Conservation (phyloP, 1,140 invertebrate species). For the Ceratitis capitata region DNA sequence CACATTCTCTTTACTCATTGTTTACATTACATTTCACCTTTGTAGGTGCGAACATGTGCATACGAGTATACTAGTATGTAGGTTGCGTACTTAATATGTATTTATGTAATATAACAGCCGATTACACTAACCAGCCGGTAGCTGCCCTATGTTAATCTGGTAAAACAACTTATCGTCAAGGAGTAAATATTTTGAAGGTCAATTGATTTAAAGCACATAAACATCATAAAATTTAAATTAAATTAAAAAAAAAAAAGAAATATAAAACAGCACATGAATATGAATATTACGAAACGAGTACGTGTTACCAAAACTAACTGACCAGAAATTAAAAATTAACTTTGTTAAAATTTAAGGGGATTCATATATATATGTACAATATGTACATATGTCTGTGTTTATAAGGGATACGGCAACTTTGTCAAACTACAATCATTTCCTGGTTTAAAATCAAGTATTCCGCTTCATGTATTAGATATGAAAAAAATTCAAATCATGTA, state of each 20-base stretch:
- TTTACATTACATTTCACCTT: no score
- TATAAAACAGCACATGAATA: no score
- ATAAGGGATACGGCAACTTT: no score
- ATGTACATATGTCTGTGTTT: background rate
- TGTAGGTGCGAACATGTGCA: background rate
- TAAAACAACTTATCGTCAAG: background rate
- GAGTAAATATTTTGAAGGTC: background rate
- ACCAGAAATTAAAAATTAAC: no score
- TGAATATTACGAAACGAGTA: no score
- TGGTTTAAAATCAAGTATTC: no score
- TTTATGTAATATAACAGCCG: background rate
- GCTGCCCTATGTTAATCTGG: background rate
- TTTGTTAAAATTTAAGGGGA: background rate
- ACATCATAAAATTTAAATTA: background rate
- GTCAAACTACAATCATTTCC: no score
- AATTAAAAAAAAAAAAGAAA: background rate
- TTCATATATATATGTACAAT: background rate
- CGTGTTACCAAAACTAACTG: no score
- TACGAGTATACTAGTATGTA: background rate
- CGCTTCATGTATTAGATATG: no score
- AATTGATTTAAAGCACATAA: background rate
- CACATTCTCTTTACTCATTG: background rate
- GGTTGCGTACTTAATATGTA: background rate
- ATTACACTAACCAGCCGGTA: background rate
- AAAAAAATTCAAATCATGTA: background rate